These are phyloP conservation scores for Centropus unirufus DNA, from an alignment of 2,113 vertebrate genomes.

Conservation along the genomic window DNA sequence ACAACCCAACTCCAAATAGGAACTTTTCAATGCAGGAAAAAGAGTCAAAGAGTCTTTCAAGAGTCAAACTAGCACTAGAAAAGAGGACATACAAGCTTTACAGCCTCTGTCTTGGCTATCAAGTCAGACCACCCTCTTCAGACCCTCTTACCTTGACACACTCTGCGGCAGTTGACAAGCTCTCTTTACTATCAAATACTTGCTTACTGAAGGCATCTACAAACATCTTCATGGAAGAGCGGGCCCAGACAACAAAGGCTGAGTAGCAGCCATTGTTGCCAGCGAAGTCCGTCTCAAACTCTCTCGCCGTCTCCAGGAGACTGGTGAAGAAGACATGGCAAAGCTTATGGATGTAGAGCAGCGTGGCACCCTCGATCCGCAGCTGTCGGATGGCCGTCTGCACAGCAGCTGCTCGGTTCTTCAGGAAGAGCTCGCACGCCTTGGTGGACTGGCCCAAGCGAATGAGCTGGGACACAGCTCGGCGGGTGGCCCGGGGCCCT, in stretches of 20 bases:
- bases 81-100: neutral
- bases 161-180: slow-evolving; percentile 92
- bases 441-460: slow-evolving; percentile 95
- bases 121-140: neutral
- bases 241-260: slow-evolving; percentile 95
- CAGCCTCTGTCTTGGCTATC: neutral
- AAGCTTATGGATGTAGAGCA: slow-evolving; percentile 97
- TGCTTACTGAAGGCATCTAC: slow-evolving; percentile 98
- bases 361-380: slow-evolving; percentile 94
- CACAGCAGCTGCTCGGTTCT: slow-evolving; percentile 91
- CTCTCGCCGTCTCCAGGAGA: slow-evolving; percentile 91
- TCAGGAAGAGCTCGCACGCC: slow-evolving; percentile 94
- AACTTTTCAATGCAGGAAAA: neutral
- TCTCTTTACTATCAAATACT: slow-evolving; percentile 98
- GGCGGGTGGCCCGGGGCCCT: slow-evolving; percentile 90
- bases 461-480: slow-evolving; percentile 96
- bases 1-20: neutral
- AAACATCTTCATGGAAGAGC: slow-evolving; percentile 93
- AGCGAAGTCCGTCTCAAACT: slow-evolving; percentile 95
- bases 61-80: neutral
- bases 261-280: slow-evolving; percentile 95
- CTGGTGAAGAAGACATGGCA: slow-evolving; percentile 99
- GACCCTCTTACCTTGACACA: slow-evolving; percentile 84
- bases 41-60: neutral
- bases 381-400: slow-evolving; percentile 96